Evolutionary conservation across 2,797 vertebrate genomes (phyloP).

Genomic region (Oceanodroma leucorhoa): DNA sequence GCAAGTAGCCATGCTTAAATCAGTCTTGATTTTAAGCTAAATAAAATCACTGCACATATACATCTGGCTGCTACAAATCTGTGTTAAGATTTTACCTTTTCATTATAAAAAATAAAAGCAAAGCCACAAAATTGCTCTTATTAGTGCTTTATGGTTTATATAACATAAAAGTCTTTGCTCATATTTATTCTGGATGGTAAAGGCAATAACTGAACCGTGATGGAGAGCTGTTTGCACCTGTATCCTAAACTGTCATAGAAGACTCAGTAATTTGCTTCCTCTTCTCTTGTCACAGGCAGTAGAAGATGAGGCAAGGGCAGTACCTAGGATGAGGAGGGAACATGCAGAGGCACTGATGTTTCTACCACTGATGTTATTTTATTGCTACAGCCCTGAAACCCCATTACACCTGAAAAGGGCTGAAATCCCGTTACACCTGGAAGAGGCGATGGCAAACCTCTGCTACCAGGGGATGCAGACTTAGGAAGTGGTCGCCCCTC

Average conservation of each 20-base stretch:
- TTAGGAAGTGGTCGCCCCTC: too few species aligned
- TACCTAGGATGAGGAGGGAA: too few species aligned
- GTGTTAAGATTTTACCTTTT: neutral
- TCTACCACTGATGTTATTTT: neutral
- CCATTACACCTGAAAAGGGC: neutral
- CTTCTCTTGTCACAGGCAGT: neutral
- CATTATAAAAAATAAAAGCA: conserved; percentile 3
- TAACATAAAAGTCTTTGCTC: neutral
- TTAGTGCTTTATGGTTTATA: conserved; percentile 26
- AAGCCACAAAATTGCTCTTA: conserved; percentile 58
- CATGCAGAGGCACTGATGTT: neutral
- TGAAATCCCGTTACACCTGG: neutral
- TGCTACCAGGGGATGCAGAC: too few species aligned
- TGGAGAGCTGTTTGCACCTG: neutral
- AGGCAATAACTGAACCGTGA: neutral
- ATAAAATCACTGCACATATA: neutral
- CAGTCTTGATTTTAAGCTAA: neutral
- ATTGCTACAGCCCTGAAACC: neutral
- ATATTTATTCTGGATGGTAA: neutral
- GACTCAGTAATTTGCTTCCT: neutral
- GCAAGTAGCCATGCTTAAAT: conserved; percentile 10
- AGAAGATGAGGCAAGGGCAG: neutral
- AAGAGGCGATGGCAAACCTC: neutral
- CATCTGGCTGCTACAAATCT: neutral
- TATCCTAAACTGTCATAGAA: neutral